phyloP scores from a whole-genome alignment of 2,888 invertebrate species.

The Ochropacha duplaris region DNA sequence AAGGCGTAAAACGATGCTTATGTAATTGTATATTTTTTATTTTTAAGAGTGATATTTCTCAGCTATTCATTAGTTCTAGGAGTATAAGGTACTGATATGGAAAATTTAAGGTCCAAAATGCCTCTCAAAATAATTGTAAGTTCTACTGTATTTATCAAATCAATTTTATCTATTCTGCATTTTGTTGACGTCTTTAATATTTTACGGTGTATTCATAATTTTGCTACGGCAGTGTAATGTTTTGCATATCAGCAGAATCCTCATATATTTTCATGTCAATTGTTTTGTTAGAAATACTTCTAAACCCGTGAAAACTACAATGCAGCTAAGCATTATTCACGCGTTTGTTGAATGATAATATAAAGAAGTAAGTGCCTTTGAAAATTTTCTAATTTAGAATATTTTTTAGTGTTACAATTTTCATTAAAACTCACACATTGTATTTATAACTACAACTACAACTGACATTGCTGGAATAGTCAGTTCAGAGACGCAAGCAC shows the following conservation, averaged over 20 bases:
- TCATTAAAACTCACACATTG: no score
- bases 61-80: not conserved
- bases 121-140: not conserved
- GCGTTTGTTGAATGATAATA: conserved; percentile 4
- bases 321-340: conserved; percentile 13
- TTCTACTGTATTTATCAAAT: not conserved
- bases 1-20: not conserved
- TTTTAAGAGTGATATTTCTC: not conserved
- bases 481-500: no score
- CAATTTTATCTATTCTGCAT: not conserved
- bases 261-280: conserved; percentile 21
- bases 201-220: conserved; percentile 19
- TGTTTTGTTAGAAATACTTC: conserved; percentile 23
- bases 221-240: conserved; percentile 19
- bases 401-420: no score
- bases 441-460: no score
- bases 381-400: not conserved
- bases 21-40: not conserved
- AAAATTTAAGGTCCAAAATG: not conserved
- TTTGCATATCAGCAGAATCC: conserved; percentile 15
- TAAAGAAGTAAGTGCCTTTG: not conserved
- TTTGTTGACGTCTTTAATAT: conserved; percentile 15
- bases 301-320: conserved; percentile 20
- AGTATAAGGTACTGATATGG: no score
- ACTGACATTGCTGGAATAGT: no score